Percentiles rank a stretch among this genome's conserved stretches.
These are phyloP conservation scores for Sebastes aleutianus DNA, from an alignment of 2,797 vertebrate species.

Conservation along the genomic window DNA sequence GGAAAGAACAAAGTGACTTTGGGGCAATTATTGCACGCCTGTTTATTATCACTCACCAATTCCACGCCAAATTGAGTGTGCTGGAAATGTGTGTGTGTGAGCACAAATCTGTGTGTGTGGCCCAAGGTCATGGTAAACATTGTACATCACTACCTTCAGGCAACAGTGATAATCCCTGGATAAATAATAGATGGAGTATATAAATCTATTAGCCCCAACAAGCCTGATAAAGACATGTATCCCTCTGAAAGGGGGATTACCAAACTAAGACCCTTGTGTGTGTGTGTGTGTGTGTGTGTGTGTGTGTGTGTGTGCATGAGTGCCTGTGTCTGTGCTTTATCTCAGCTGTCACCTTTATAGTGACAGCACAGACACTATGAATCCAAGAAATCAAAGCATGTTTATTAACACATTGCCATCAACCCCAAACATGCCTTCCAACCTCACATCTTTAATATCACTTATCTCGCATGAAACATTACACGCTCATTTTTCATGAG, in stretches of 20 bases:
- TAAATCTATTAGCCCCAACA: constrained; percentile 69
- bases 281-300: neutral
- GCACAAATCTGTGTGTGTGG: constrained; percentile 5
- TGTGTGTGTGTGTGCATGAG: neutral
- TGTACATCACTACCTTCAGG: constrained; percentile 60
- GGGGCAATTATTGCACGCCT: constrained; percentile 64
- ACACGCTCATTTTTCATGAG: neutral
- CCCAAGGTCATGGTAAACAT: constrained; percentile 73
- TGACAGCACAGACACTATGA: neutral
- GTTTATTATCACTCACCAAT: constrained; percentile 70
- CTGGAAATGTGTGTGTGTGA: constrained; percentile 2
- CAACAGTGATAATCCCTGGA: constrained; percentile 61
- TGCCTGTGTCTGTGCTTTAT: neutral
- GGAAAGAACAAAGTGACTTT: constrained; percentile 77
- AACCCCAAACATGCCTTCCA: neutral
- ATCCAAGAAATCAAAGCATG: constrained; percentile 2
- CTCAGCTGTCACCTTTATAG: neutral
- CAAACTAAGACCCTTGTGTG: constrained; percentile 24
- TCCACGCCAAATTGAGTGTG: constrained; percentile 44
- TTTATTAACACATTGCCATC: neutral
- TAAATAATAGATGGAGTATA: constrained; percentile 74
- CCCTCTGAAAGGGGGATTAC: constrained; percentile 56
- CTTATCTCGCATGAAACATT: constrained; percentile 14
- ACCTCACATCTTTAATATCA: constrained; percentile 7
- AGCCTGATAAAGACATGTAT: constrained; percentile 64